A percentile compares a stretch with the other conserved stretches of the same genome.
Evolutionary conservation across 30 jellyfish, hydroid and myxozoan genomes (phyloP).

Genomic region (Aurelia aurita complex sp. Pacific): DNA sequence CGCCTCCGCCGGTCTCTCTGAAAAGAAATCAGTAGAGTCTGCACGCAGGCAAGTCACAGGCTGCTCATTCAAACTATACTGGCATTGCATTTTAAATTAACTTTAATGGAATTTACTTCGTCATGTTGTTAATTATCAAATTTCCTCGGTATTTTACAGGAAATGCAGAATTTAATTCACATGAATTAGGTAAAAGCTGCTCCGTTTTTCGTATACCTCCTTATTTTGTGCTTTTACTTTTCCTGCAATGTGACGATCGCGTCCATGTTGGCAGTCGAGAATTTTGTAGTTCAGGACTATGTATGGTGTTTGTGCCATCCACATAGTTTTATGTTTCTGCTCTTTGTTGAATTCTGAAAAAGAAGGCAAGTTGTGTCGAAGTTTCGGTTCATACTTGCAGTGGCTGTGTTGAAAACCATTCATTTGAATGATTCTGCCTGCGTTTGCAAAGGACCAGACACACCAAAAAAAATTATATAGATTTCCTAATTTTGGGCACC

Average conservation of each 20-base stretch:
- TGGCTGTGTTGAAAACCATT: background rate
- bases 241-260: slow-evolving; percentile 9
- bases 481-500: background rate
- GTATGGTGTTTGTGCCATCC: slow-evolving; percentile 32
- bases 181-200: background rate
- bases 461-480: background rate
- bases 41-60: no score
- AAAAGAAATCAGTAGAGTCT: no score
- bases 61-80: no score
- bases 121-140: no score
- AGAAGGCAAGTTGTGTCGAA: background rate
- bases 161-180: no score
- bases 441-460: background rate
- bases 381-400: background rate
- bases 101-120: no score
- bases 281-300: slow-evolving; percentile 3
- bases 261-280: slow-evolving; percentile 60
- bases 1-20: no score
- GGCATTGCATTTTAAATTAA: no score
- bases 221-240: slow-evolving; percentile 7
- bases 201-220: background rate
- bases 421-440: background rate
- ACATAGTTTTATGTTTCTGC: slow-evolving; percentile 12
- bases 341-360: background rate
- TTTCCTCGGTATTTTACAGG: no score